Percentiles rank a stretch among this genome's conserved stretches.
phyloP scores from a whole-genome alignment of 2,113 vertebrate genomes.

The Dissostichus mawsoni region DNA sequence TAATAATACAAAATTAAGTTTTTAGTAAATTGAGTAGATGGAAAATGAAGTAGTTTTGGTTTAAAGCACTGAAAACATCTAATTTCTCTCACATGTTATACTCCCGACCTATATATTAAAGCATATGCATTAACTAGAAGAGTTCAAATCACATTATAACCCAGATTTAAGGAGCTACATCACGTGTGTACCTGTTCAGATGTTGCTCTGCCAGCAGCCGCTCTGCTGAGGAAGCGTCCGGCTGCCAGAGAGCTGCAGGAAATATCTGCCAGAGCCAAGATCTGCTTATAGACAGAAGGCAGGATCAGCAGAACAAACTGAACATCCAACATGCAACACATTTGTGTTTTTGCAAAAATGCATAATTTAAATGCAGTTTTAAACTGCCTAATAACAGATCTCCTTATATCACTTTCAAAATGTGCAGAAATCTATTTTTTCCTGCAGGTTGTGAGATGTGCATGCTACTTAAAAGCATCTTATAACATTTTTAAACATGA shows the following conservation, averaged over 20 bases:
- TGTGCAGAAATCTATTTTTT: background rate
- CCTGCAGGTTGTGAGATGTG: background rate
- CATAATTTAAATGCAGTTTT: background rate
- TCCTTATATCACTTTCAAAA: background rate
- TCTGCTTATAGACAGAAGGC: slow-evolving; percentile 56
- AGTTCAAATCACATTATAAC: background rate
- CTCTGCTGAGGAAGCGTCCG: slow-evolving; percentile 77
- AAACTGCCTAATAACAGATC: background rate
- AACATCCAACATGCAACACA: background rate
- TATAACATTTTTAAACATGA: background rate
- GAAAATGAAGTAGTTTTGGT: background rate
- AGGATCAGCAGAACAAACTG: slow-evolving; percentile 31
- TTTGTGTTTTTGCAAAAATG: background rate
- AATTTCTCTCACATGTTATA: background rate
- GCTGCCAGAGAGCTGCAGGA: slow-evolving; percentile 78
- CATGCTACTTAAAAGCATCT: background rate
- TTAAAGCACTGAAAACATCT: background rate
- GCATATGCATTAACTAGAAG: background rate
- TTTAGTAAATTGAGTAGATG: too few relatives aligned
- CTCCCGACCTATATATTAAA: too few relatives aligned
- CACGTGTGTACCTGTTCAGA: slow-evolving; percentile 59
- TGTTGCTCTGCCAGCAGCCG: slow-evolving; percentile 78
- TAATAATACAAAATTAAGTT: too few relatives aligned
- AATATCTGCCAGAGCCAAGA: slow-evolving; percentile 67
- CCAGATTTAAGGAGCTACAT: background rate